phyloP scores from a whole-genome alignment of 2,797 vertebrate species.

The Danio albolineatus region DNA sequence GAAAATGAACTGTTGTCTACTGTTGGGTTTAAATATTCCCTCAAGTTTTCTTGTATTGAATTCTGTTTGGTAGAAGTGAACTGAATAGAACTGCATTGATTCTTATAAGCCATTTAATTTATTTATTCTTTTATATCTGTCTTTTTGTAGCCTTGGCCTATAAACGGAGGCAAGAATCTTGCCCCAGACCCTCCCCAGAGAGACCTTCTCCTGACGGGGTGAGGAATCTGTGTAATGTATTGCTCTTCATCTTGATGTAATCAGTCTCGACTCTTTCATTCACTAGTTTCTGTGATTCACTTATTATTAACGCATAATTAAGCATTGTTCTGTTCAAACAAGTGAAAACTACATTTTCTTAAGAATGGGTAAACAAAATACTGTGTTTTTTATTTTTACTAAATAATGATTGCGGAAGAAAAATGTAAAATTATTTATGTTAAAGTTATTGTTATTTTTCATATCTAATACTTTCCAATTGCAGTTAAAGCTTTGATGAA shows the following conservation, averaged over 20 bases:
- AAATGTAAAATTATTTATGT: too few relatives aligned
- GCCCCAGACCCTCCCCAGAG: slow-evolving; percentile 91
- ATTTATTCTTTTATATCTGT: slow-evolving; percentile 39
- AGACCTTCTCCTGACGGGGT: slow-evolving; percentile 97
- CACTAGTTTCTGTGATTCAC: background rate
- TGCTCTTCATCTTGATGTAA: background rate
- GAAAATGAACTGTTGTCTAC: background rate
- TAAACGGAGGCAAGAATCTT: slow-evolving; percentile 90
- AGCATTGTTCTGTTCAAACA: too few relatives aligned
- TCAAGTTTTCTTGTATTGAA: background rate
- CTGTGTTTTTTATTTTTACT: too few relatives aligned
- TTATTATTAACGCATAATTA: too few relatives aligned
- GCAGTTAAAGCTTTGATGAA: too few relatives aligned
- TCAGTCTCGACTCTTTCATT: background rate
- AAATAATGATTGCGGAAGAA: too few relatives aligned
- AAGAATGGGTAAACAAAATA: too few relatives aligned
- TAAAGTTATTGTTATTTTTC: too few relatives aligned
- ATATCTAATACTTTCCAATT: too few relatives aligned
- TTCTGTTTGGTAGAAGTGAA: background rate
- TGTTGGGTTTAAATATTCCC: background rate
- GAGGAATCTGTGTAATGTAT: slow-evolving; percentile 61
- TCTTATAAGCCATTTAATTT: background rate
- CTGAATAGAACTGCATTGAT: too few relatives aligned
- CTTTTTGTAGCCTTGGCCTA: slow-evolving; percentile 87
- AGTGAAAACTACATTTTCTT: background rate